Base-by-base conservation (phyloP, 37 sponge, comb jelly and placozoan genomes). In the Trichoplax adhaerens region DNA sequence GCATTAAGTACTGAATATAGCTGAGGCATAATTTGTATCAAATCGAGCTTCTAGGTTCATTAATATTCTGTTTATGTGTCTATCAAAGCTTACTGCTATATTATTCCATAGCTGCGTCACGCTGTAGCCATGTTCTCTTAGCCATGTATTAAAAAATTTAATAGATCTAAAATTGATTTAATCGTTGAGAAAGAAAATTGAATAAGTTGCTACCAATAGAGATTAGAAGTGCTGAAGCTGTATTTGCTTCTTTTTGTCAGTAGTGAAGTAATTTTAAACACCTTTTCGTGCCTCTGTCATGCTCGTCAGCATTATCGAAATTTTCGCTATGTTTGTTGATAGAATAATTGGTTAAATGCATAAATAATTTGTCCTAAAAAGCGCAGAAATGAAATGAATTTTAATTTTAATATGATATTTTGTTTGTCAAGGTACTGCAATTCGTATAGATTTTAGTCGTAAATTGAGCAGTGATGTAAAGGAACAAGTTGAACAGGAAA, bases 271-370 rank as follows among this genome's bases (percentile, higher is more conserved):
- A 76, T 64, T 2, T 1, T 2, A 57, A 65, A 48, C 48, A 68
- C 78, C 86, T 77, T 77, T 93, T 93, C 59, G 86, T 88, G 10
- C 94, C 94, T 52, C 67, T 75, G 58, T 80, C 87, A 50, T 56
- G 49, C 50, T 73, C 74, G 52, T 85, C 86, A 72, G 77, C 79
- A 48, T 70, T 60, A 46, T 84, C 83, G 72, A 83, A 93, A 0
- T 61, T 66, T 57, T 70, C 70, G 71, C 83, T 93, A 72, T 78
- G 81, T 56, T 87, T 93, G 80, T 93, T 93, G 77, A 93, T 79
- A 70, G 89, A 88, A 76, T 93, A 93, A 76, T 93, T 93, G 12
- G 94, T 93, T 58, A 93, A 75, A 65, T 93, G 94, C 89, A 93
- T 93, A 78, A 71, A 93, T 49, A 74, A 72, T 57, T 82, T 55